Evolutionary conservation across 2,797 vertebrate species (phyloP).

Genomic region (Trematomus bernacchii): DNA sequence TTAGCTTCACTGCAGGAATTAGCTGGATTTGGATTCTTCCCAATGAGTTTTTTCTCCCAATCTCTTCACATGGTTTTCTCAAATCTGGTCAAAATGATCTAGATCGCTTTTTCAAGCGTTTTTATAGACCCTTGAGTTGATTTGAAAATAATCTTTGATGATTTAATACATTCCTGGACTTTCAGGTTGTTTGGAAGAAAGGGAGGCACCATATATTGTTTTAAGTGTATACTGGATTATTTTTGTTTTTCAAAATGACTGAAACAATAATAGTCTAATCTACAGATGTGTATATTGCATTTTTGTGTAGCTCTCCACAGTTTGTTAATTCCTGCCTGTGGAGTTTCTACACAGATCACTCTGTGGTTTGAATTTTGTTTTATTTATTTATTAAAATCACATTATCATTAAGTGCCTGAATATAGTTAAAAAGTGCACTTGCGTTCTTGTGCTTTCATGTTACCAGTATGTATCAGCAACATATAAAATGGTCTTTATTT

Average conservation of each 20-base stretch:
- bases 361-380: too few relatives aligned
- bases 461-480: too few relatives aligned
- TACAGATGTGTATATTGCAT: not conserved
- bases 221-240: not conserved
- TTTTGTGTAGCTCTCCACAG: not conserved
- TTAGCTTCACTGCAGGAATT: conserved; percentile 9
- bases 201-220: not conserved
- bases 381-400: too few relatives aligned
- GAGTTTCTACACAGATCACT: not conserved
- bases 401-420: too few relatives aligned
- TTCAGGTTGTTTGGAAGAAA: not conserved
- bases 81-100: not conserved
- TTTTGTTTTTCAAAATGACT: not conserved
- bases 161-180: conserved; percentile 4
- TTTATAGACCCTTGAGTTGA: not conserved
- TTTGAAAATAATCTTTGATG: not conserved
- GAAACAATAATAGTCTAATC: not conserved
- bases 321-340: not conserved
- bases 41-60: not conserved
- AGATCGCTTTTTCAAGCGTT: not conserved
- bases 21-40: not conserved
- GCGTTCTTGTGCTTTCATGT: too few relatives aligned
- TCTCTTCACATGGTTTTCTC: not conserved
- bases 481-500: too few relatives aligned
- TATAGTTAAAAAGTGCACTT: too few relatives aligned